These are phyloP conservation scores for Pterocles burchelli DNA, from an alignment of 2,113 vertebrate species.

Conservation along the genomic window DNA sequence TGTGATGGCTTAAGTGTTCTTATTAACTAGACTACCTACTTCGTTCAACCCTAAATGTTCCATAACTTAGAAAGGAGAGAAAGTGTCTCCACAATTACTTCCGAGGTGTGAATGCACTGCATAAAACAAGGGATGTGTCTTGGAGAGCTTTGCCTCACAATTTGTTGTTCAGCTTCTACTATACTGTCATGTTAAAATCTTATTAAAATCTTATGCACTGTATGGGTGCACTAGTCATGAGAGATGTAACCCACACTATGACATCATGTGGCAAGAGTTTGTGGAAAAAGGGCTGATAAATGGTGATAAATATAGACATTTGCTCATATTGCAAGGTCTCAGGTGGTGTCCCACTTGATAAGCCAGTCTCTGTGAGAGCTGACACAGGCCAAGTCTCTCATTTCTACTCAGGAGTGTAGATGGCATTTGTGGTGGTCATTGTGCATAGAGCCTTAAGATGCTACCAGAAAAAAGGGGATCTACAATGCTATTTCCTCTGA, in stretches of 20 bases:
- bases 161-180: neutral
- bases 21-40: neutral
- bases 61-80: neutral
- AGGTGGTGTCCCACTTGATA: neutral
- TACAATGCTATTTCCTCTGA: neutral
- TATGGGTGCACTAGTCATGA: neutral
- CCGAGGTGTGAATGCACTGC: neutral
- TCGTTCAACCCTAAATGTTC: neutral
- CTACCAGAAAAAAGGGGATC: neutral
- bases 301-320: slow-evolving; percentile 42
- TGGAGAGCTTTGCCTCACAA: neutral
- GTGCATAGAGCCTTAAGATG: neutral
- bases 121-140: neutral
- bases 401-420: neutral
- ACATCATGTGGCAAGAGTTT: slow-evolving; percentile 16
- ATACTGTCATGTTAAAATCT: neutral
- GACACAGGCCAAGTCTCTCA: slow-evolving; percentile 1
- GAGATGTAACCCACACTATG: neutral
- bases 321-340: slow-evolving; percentile 9
- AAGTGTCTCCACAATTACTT: neutral
- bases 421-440: neutral
- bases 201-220: neutral
- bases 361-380: neutral
- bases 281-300: neutral
- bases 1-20: neutral